These are phyloP conservation scores for Rhaphigaster nebulosa DNA, from an alignment of 2,888 invertebrate genomes.

Conservation along the genomic window DNA sequence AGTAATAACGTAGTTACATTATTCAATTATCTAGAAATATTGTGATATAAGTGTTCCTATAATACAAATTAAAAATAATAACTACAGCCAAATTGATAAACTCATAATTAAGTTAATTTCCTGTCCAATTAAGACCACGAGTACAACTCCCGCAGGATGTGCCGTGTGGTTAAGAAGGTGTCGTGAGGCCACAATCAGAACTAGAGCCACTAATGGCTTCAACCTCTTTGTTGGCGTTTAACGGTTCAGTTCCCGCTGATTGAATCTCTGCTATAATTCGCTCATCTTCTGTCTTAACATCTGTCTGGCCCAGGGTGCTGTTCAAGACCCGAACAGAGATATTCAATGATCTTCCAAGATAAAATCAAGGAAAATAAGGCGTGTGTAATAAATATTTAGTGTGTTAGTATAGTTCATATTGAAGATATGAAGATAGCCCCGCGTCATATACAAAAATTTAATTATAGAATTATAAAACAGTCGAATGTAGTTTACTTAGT, in stretches of 20 bases:
- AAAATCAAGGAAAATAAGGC: not conserved
- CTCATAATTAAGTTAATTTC: not conserved
- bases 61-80: not conserved
- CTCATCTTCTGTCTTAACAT: not conserved
- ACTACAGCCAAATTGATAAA: not conserved
- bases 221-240: slow-evolving; percentile 16
- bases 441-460: too few species aligned
- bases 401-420: too few species aligned
- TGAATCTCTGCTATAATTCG: slow-evolving; percentile 4
- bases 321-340: not conserved
- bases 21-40: not conserved
- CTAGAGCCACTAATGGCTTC: not conserved
- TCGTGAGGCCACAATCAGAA: not conserved
- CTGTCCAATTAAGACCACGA: not conserved
- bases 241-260: slow-evolving; percentile 15
- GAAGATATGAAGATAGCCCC: too few species aligned
- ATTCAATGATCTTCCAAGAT: not conserved
- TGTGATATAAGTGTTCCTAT: not conserved
- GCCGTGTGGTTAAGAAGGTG: not conserved
- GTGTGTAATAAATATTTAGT: too few species aligned
- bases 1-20: too few species aligned
- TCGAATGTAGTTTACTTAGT: too few species aligned
- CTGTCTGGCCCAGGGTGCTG: not conserved
- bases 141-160: not conserved
- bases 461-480: too few species aligned